These are phyloP conservation scores for Erebia palarica DNA, from an alignment of 2,888 invertebrate genomes.

Conservation along the genomic window DNA sequence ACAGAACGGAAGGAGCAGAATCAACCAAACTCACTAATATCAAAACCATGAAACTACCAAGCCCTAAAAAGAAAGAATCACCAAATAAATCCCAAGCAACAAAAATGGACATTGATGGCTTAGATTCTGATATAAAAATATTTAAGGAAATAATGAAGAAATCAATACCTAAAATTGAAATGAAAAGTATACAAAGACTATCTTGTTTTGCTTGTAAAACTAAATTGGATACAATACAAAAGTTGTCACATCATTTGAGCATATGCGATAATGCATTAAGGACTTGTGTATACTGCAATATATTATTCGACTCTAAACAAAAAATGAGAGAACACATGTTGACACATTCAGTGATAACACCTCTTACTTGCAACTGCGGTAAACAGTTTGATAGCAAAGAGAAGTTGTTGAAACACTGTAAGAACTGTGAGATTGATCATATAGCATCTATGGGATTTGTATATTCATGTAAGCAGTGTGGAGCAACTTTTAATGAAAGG, in stretches of 20 bases:
- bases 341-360: slow-evolving; percentile 50
- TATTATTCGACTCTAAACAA: slow-evolving; percentile 66
- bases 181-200: slow-evolving; percentile 49
- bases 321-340: slow-evolving; percentile 67
- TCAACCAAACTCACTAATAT: slow-evolving; percentile 42
- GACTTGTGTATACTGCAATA: slow-evolving; percentile 66
- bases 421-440: slow-evolving; percentile 59
- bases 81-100: slow-evolving; percentile 45
- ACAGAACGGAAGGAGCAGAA: slow-evolving; percentile 62
- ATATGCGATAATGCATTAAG: slow-evolving; percentile 64
- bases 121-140: slow-evolving; percentile 69
- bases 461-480: slow-evolving; percentile 72
- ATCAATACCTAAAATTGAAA: slow-evolving; percentile 50
- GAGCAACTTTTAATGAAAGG: slow-evolving; percentile 62
- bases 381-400: slow-evolving; percentile 60
- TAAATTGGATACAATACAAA: slow-evolving; percentile 60
- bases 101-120: slow-evolving; percentile 68
- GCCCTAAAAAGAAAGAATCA: slow-evolving; percentile 63
- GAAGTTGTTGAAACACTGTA: slow-evolving; percentile 59
- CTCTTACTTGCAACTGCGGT: slow-evolving; percentile 61
- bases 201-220: slow-evolving; percentile 70
- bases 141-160: slow-evolving; percentile 67
- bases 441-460: slow-evolving; percentile 54
- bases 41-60: slow-evolving; percentile 56
- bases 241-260: slow-evolving; percentile 66